These are phyloP conservation scores for Brachyhypopomus occidentalis DNA, from an alignment of 2,113 vertebrate genomes.

Conservation along the genomic window DNA sequence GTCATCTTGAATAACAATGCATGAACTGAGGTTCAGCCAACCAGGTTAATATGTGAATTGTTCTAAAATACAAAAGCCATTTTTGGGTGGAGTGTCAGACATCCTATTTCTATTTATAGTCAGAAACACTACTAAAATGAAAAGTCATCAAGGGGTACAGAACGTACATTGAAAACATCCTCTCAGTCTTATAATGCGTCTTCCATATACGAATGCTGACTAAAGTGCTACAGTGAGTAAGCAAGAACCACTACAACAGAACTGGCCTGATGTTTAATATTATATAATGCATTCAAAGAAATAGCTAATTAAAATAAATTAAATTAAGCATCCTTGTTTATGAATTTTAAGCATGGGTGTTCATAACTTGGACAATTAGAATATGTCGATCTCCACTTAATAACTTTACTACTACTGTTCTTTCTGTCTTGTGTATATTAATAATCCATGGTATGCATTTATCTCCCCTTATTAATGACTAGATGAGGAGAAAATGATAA, in stretches of 20 bases:
- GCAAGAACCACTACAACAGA: neutral
- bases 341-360: too few species aligned
- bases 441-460: neutral
- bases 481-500: neutral
- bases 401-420: neutral
- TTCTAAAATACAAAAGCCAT: slow-evolving; percentile 74
- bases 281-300: too few species aligned
- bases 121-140: slow-evolving; percentile 47
- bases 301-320: too few species aligned
- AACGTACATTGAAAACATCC: slow-evolving; percentile 58
- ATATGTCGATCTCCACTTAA: too few species aligned
- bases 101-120: slow-evolving; percentile 73
- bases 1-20: slow-evolving; percentile 51
- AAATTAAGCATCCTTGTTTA: too few species aligned
- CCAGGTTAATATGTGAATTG: slow-evolving; percentile 70
- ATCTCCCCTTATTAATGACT: slow-evolving; percentile 1
- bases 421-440: neutral
- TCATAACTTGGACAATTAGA: too few species aligned
- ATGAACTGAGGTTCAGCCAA: slow-evolving; percentile 73
- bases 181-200: slow-evolving; percentile 34
- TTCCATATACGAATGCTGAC: neutral
- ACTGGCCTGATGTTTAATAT: neutral
- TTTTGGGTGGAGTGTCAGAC: slow-evolving; percentile 68
- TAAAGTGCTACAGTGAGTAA: too few species aligned
- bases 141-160: slow-evolving; percentile 44